These are phyloP conservation scores for Lepisosteus oculatus DNA, from an alignment of 2,113 vertebrate species.

Conservation along the genomic window DNA sequence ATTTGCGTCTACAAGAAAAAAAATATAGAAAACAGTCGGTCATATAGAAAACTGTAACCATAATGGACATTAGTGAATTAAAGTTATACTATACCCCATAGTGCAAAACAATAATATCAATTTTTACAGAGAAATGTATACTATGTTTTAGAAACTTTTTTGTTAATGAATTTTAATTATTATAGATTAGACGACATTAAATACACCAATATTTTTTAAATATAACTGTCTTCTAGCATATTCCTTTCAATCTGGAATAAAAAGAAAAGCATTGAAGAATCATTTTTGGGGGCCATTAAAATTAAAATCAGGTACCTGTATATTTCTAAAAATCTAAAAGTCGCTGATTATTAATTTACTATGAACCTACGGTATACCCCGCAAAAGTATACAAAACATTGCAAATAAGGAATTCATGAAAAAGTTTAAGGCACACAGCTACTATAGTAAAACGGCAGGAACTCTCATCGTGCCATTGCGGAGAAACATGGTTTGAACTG, in stretches of 20 bases:
- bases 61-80: too few species aligned
- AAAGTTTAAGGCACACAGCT: background rate
- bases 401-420: constrained; percentile 12
- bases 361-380: background rate
- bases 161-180: background rate
- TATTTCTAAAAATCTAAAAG: background rate
- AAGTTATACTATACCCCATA: too few species aligned
- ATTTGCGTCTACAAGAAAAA: too few species aligned
- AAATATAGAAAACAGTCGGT: too few species aligned
- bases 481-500: too few species aligned
- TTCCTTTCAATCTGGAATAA: background rate
- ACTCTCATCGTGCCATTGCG: too few species aligned
- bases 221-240: background rate
- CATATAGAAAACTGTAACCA: too few species aligned
- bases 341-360: constrained; percentile 5
- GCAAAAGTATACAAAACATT: constrained; percentile 8
- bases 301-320: background rate
- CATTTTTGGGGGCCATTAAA: background rate
- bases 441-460: background rate
- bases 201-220: background rate
- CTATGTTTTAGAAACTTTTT: background rate
- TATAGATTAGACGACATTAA: background rate
- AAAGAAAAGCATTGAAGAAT: background rate
- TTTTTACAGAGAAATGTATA: too few species aligned
- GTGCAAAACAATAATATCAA: too few species aligned